Conservation (phyloP, 2,888 invertebrate species). For the Tenthredo livida region DNA sequence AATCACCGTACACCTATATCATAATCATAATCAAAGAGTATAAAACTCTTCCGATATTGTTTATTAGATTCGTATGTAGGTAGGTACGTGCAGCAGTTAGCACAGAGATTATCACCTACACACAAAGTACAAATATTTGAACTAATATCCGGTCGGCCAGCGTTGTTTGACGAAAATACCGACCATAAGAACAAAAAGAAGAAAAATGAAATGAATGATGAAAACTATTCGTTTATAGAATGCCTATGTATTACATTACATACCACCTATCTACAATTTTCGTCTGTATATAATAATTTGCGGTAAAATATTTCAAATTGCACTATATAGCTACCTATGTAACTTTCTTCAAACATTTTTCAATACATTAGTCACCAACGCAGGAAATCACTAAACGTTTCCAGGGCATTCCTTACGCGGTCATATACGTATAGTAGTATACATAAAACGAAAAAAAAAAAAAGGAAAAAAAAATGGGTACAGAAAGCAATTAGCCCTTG, state of each 20-base stretch:
- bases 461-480: neutral
- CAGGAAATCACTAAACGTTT: neutral
- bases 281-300: neutral
- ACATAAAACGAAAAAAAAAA: too few relatives aligned
- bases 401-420: neutral
- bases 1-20: too few relatives aligned
- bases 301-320: neutral
- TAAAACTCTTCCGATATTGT: too few relatives aligned
- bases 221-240: too few relatives aligned
- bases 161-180: neutral
- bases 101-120: neutral
- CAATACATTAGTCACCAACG: neutral
- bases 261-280: too few relatives aligned
- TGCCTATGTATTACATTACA: too few relatives aligned
- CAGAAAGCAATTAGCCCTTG: too few relatives aligned
- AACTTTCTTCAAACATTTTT: neutral
- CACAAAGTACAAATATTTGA: neutral
- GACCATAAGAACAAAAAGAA: too few relatives aligned
- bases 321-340: neutral
- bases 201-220: too few relatives aligned
- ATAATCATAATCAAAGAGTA: too few relatives aligned
- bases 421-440: too few relatives aligned
- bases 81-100: neutral
- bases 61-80: too few relatives aligned
- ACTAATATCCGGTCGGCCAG: neutral